Evolutionary conservation across 2,888 invertebrate genomes (phyloP).

Genomic region (Drosophila barbarae): DNA sequence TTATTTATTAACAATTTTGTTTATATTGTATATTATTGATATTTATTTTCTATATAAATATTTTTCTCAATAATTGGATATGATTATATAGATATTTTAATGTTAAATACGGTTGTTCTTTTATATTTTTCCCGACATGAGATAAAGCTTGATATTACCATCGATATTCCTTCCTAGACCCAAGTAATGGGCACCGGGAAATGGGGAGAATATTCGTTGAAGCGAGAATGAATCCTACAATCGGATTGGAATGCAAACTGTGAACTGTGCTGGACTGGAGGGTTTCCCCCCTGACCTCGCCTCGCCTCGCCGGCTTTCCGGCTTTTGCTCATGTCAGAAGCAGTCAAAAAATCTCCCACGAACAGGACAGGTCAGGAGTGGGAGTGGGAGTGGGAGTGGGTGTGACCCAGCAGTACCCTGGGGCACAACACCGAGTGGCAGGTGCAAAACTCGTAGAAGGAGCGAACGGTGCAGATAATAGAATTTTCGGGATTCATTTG

Average conservation of each 20-base stretch:
- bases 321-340: conserved; percentile 12
- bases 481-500: conserved; percentile 32
- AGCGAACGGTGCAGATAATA: conserved; percentile 17
- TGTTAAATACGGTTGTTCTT: no score
- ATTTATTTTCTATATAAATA: no score
- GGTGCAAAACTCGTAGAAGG: conserved; percentile 1
- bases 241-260: conserved; percentile 45
- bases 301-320: background rate
- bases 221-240: conserved; percentile 34
- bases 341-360: conserved; percentile 17
- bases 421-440: conserved; percentile 11
- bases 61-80: no score
- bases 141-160: no score
- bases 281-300: background rate
- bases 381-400: no score
- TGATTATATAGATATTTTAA: no score
- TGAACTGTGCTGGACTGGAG: conserved; percentile 27
- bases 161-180: background rate
- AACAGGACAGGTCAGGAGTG: background rate
- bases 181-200: background rate
- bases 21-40: no score
- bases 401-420: conserved; percentile 9
- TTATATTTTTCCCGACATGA: no score
- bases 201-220: background rate
- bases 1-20: no score